Conservation (phyloP, 2,797 vertebrate genomes). For the Emys orbicularis region DNA sequence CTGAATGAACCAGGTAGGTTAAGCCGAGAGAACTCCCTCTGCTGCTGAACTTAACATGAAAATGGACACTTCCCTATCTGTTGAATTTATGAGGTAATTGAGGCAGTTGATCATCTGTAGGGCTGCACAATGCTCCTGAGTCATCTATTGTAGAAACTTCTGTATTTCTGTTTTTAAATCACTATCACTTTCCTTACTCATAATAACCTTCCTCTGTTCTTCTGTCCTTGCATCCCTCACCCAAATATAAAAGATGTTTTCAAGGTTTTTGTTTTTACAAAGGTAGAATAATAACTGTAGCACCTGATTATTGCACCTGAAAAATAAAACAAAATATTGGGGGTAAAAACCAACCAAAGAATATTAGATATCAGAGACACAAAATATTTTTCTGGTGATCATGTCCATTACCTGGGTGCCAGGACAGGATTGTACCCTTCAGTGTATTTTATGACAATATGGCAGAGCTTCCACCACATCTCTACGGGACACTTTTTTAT, state of each 20-base stretch:
- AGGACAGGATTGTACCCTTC: neutral
- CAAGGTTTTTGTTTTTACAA: neutral
- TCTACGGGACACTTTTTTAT: neutral
- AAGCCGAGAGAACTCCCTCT: neutral
- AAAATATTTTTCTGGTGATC: neutral
- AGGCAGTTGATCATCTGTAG: neutral
- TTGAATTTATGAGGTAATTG: neutral
- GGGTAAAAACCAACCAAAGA: neutral
- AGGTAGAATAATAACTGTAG: neutral
- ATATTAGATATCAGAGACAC: neutral
- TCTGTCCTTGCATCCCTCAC: neutral
- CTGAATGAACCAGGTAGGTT: neutral
- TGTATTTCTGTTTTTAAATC: neutral
- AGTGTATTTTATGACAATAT: neutral
- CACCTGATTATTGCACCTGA: neutral
- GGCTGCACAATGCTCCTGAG: neutral
- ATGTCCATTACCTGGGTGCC: neutral
- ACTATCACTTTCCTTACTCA: neutral
- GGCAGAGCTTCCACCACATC: neutral
- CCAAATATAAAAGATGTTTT: neutral
- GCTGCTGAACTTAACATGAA: neutral
- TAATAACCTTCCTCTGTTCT: neutral
- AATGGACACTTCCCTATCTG: neutral
- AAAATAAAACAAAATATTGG: neutral
- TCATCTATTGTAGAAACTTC: neutral